These are phyloP conservation scores for Hyppa rectilinea DNA, from an alignment of 2,888 invertebrate genomes.

Conservation along the genomic window DNA sequence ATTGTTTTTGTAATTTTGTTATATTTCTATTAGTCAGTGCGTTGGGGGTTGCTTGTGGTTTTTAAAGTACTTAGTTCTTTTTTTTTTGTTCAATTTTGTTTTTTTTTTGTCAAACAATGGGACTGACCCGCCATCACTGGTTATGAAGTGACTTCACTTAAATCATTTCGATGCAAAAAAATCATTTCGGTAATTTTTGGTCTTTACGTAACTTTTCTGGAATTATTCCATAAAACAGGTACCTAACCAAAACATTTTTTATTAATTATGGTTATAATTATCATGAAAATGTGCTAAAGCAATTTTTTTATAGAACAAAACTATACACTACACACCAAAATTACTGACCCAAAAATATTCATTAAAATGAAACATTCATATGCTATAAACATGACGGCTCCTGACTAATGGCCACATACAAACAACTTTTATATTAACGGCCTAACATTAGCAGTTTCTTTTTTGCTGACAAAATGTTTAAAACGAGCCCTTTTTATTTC, in stretches of 20 bases:
- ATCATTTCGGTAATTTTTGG: no score
- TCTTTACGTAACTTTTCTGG: neutral
- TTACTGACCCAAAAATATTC: slow-evolving; percentile 17
- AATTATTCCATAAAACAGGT: neutral
- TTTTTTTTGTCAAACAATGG: neutral
- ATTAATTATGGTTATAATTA: neutral
- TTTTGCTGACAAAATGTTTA: slow-evolving; percentile 62
- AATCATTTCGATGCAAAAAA: no score
- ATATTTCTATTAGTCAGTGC: slow-evolving; percentile 27
- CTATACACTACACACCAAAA: slow-evolving; percentile 14
- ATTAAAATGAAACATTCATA: slow-evolving; percentile 24
- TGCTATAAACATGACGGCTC: slow-evolving; percentile 58
- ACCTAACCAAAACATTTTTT: neutral
- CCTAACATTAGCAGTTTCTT: slow-evolving; percentile 59
- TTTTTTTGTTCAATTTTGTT: neutral
- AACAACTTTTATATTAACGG: slow-evolving; percentile 62
- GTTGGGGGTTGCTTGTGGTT: neutral
- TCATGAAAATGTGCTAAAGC: neutral
- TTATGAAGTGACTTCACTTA: neutral
- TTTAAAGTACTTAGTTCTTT: neutral
- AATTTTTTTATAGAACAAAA: neutral
- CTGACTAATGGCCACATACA: slow-evolving; percentile 55
- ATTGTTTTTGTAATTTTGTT: slow-evolving; percentile 44
- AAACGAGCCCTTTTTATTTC: slow-evolving; percentile 55
- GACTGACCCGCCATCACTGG: no score